Evolutionary conservation across 2,888 invertebrate genomes (phyloP), one percentile per base, ranked within the genome.

Genomic region (Spialia ferax): DNA sequence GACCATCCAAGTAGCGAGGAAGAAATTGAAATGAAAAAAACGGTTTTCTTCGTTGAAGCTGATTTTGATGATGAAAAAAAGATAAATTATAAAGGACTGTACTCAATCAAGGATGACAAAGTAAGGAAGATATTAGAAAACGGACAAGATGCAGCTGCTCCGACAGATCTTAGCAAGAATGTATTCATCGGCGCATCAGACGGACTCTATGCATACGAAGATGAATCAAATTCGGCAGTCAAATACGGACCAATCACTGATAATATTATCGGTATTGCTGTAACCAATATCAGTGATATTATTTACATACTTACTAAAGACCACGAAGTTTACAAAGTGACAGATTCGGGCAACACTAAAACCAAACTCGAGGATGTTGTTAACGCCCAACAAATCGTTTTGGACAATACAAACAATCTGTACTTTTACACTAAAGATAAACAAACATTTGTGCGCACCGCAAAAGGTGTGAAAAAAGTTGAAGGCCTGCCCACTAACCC

Each of bases 1-100:
- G 32, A 8, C 1, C n/a, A 69, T 0, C 65, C 63, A 1, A 22
- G 22, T 1, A 61, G 64, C 6, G 71, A 69, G 7, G 52, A 61
- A 18, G 71, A 73, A n/a, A 38, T 38, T 38, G 6, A n/a, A n/a
- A 5, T 38, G 38, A 38, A 32, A 11, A 32, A 38, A 5, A 5
- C 5, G 3, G 4, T 38, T 38, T 38, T 38, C 38, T 38, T 38
- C 38, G 5, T 38, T 38, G n/a, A 38, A 6, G 38, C 38, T 38
- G 38, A 38, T 38, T 4, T 38, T 2, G n/a, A 38, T 38, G 4
- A 38, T 10, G 38, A 38, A 6, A 38, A 38, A 4, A n/a, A 38
- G 38, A 1, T 38, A n/a, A n/a, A n/a, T n/a, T 38, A 38, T n/a
- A 38, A 38, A 38, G 38, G 38, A n/a, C n/a, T 38, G n/a, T 38